phyloP scores from a whole-genome alignment of 2,113 vertebrate genomes.

The Onychorhynchus coronatus region DNA sequence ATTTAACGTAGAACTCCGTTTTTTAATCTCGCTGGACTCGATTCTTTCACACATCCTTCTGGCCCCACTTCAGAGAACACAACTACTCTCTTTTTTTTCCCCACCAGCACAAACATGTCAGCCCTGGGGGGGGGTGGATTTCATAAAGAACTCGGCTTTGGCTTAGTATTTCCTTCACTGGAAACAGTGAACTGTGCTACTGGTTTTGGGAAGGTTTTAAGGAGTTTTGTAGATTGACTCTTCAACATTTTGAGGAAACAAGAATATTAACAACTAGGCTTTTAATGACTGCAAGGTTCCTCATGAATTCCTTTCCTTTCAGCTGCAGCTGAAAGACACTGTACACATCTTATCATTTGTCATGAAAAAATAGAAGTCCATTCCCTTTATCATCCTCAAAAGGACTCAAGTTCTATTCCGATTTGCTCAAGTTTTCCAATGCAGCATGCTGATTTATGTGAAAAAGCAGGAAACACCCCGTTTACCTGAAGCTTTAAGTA shows the following conservation, averaged over 20 bases:
- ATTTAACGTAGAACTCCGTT: background rate
- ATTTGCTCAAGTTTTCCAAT: background rate
- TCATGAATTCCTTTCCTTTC: background rate
- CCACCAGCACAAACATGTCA: background rate
- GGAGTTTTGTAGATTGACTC: background rate
- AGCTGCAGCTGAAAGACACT: background rate
- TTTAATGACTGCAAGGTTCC: background rate
- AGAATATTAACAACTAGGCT: background rate
- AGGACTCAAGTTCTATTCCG: background rate
- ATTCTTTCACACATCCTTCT: background rate
- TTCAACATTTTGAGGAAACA: background rate
- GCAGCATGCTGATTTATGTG: background rate
- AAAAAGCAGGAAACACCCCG: background rate
- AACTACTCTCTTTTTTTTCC: background rate
- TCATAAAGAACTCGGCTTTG: background rate
- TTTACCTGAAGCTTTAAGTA: background rate
- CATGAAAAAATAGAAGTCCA: background rate
- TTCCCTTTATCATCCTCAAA: background rate
- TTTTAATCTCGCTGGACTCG: background rate
- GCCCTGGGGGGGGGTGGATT: background rate
- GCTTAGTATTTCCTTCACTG: background rate
- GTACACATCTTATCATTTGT: background rate
- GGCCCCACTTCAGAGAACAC: background rate
- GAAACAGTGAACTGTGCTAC: background rate
- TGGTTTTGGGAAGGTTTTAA: background rate